Evolutionary conservation across 2,797 vertebrate genomes (phyloP).

Genomic region (Falco novaeseelandiae): DNA sequence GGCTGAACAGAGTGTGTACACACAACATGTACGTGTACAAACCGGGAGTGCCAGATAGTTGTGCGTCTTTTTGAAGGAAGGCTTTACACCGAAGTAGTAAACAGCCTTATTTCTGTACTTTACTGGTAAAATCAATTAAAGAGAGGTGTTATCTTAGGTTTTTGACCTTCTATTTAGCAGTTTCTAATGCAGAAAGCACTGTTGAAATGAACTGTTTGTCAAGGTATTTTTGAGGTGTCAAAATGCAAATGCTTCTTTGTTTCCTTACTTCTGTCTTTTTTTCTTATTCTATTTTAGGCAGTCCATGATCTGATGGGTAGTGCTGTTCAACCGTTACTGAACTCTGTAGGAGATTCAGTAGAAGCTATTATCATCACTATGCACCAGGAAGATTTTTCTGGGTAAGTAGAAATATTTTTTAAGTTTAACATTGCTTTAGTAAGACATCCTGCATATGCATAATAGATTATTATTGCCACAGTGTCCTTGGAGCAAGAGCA

Average conservation of each 20-base stretch:
- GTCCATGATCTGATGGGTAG: slow-evolving; percentile 89
- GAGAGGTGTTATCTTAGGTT: not conserved
- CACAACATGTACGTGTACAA: not conserved
- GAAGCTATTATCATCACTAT: slow-evolving; percentile 97
- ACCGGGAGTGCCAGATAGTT: not conserved
- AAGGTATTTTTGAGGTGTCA: slow-evolving; percentile 18
- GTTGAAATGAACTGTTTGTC: not conserved
- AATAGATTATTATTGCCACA: slow-evolving; percentile 12
- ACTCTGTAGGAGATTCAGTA: slow-evolving; percentile 93
- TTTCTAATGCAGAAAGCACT: not conserved
- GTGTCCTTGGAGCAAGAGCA: not conserved
- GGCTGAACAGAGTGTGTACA: not conserved
- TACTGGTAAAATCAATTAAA: not conserved
- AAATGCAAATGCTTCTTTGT: slow-evolving; percentile 38
- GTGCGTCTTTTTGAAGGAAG: not conserved
- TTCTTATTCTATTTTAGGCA: slow-evolving; percentile 75
- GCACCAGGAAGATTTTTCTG: slow-evolving; percentile 96
- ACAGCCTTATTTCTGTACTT: not conserved
- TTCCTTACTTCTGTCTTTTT: slow-evolving; percentile 26
- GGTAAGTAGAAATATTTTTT: slow-evolving; percentile 76
- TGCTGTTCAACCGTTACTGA: slow-evolving; percentile 90
- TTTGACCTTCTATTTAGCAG: not conserved
- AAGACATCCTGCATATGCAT: not conserved
- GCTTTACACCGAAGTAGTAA: not conserved
- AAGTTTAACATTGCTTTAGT: not conserved